phyloP scores from a whole-genome alignment of 2,113 vertebrate species.

The Gallinago media region DNA sequence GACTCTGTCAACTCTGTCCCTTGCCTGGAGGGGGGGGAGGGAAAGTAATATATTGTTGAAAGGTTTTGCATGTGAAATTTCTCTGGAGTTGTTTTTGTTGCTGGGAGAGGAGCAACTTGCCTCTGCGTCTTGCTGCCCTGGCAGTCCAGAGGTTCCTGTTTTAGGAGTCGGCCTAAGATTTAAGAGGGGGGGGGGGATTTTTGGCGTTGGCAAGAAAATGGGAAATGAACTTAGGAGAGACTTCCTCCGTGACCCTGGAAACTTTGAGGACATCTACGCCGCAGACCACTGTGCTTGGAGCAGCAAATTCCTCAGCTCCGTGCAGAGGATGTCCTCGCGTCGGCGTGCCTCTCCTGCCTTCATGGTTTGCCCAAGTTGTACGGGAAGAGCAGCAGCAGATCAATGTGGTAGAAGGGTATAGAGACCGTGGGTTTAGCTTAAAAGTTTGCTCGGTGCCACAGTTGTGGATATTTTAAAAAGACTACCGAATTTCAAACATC shows the following conservation, averaged over 20 bases:
- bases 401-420: fast-evolving
- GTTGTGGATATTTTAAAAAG: background rate
- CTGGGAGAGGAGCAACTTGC: background rate
- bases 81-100: background rate
- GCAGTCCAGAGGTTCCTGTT: background rate
- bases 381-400: background rate
- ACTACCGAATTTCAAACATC: background rate
- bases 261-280: background rate
- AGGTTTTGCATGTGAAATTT: background rate
- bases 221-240: slow-evolving; percentile 52
- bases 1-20: background rate
- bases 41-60: background rate
- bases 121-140: background rate
- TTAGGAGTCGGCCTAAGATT: slow-evolving; percentile 9
- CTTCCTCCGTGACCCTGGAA: slow-evolving; percentile 43
- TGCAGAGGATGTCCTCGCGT: fast-evolving
- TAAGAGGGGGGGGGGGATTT: background rate
- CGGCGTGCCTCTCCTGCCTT: background rate
- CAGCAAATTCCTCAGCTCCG: background rate
- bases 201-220: background rate
- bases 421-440: background rate
- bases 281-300: background rate
- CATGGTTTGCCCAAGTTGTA: fast-evolving
- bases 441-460: background rate
- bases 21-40: background rate